phyloP scores from a whole-genome alignment of 2,888 invertebrate genomes.

The Lucinisca nassula region DNA sequence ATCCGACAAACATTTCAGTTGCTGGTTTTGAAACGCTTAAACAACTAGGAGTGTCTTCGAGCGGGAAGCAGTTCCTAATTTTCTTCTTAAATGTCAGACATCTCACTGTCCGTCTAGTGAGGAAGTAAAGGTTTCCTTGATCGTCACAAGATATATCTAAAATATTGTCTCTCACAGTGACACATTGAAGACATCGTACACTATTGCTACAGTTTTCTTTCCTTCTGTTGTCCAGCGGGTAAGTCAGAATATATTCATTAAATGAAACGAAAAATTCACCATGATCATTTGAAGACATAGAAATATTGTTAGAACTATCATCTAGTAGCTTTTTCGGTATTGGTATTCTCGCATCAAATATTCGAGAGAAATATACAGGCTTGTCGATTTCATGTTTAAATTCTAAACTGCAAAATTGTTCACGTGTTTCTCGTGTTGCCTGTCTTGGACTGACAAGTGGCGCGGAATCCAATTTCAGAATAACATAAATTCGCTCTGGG shows the following conservation, averaged over 20 bases:
- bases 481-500: slow-evolving; percentile 35
- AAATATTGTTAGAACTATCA: slow-evolving; percentile 52
- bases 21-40: slow-evolving; percentile 26
- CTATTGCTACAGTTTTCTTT: slow-evolving; percentile 34
- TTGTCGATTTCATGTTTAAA: slow-evolving; percentile 45
- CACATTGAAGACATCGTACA: slow-evolving; percentile 29
- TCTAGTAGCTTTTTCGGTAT: slow-evolving; percentile 41
- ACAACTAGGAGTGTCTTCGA: slow-evolving; percentile 36
- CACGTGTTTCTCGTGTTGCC: neutral
- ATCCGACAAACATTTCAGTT: slow-evolving; percentile 35
- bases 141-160: slow-evolving; percentile 53
- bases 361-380: slow-evolving; percentile 41
- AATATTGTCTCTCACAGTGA: slow-evolving; percentile 54
- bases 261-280: slow-evolving; percentile 54
- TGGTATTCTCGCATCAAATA: slow-evolving; percentile 54
- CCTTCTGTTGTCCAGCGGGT: slow-evolving; percentile 53
- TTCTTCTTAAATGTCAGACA: slow-evolving; percentile 27
- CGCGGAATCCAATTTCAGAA: slow-evolving; percentile 32
- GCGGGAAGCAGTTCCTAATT: slow-evolving; percentile 43
- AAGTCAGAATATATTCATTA: slow-evolving; percentile 56
- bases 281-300: slow-evolving; percentile 41
- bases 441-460: slow-evolving; percentile 44
- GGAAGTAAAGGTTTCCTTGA: slow-evolving; percentile 42
- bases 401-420: slow-evolving; percentile 48
- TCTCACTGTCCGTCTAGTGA: slow-evolving; percentile 31